phyloP scores from a whole-genome alignment of 2,797 vertebrate genomes.

The Furcifer pardalis region DNA sequence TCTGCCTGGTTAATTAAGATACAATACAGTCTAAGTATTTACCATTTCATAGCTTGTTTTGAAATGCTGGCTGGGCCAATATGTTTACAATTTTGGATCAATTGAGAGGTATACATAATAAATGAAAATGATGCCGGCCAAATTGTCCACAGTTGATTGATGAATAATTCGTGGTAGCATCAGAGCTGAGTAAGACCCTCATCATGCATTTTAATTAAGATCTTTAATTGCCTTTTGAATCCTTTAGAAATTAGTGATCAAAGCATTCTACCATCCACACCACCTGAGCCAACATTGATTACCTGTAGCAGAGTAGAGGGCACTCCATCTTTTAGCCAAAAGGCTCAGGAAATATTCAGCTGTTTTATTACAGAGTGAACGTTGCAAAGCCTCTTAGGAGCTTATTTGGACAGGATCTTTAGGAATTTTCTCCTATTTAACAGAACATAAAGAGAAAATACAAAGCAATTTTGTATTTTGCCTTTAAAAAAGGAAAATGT shows the following conservation, averaged over 20 bases:
- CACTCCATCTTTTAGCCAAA: slow-evolving; percentile 36
- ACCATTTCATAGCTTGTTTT: background rate
- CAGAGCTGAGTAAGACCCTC: slow-evolving; percentile 37
- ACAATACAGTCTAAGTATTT: background rate
- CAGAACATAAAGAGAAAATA: background rate
- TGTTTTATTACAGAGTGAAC: slow-evolving; percentile 5
- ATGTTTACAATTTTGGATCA: slow-evolving; percentile 44
- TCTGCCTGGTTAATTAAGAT: background rate
- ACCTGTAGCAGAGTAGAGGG: slow-evolving; percentile 31
- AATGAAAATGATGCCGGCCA: slow-evolving; percentile 50
- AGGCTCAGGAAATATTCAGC: background rate
- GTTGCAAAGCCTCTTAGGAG: background rate
- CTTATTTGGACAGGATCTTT: background rate
- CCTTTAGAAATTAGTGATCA: slow-evolving; percentile 52
- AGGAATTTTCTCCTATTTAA: slow-evolving; percentile 20
- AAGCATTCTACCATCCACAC: background rate
- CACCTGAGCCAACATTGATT: slow-evolving; percentile 35
- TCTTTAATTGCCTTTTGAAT: slow-evolving; percentile 59
- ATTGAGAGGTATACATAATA: slow-evolving; percentile 44
- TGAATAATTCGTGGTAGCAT: slow-evolving; percentile 56
- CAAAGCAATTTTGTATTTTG: background rate
- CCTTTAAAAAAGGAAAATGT: background rate
- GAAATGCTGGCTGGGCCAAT: background rate
- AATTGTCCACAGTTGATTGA: slow-evolving; percentile 50
- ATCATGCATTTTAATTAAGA: slow-evolving; percentile 54